phyloP scores from a whole-genome alignment of 2,888 invertebrate genomes.

The Troilus luridus region DNA sequence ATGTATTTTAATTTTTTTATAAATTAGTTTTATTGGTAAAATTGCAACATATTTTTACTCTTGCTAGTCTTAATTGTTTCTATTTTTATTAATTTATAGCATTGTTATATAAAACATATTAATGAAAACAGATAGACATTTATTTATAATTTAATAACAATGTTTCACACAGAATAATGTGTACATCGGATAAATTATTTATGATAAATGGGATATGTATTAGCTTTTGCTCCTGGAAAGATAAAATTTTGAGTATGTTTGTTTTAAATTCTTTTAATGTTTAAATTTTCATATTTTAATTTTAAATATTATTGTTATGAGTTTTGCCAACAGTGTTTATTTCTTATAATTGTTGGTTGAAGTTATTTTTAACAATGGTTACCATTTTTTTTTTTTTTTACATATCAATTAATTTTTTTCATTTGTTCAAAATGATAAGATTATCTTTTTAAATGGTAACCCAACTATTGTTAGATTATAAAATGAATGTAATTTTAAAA shows the following conservation, averaged over 20 bases:
- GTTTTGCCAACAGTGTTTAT: neutral
- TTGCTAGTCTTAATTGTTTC: constrained; percentile 41
- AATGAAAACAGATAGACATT: constrained; percentile 20
- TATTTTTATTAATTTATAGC: constrained; percentile 29
- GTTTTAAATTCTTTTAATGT: too few relatives aligned
- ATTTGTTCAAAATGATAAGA: neutral
- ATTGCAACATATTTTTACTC: neutral
- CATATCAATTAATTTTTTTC: neutral
- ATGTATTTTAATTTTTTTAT: constrained; percentile 6
- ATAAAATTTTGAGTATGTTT: neutral
- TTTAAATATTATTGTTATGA: neutral
- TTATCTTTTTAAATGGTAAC: neutral
- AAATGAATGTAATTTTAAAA: neutral
- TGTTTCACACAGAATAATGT: neutral
- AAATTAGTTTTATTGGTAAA: constrained; percentile 10
- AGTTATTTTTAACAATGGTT: neutral
- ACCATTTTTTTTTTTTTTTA: neutral
- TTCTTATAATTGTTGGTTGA: neutral
- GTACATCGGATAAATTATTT: neutral
- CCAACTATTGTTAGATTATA: neutral
- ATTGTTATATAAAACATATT: neutral
- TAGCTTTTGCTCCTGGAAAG: neutral
- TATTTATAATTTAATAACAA: neutral
- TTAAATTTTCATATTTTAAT: neutral
- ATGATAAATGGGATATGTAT: neutral